Conservation (phyloP, 2,797 vertebrate species). For the Pseudocheirus occidentalis region DNA sequence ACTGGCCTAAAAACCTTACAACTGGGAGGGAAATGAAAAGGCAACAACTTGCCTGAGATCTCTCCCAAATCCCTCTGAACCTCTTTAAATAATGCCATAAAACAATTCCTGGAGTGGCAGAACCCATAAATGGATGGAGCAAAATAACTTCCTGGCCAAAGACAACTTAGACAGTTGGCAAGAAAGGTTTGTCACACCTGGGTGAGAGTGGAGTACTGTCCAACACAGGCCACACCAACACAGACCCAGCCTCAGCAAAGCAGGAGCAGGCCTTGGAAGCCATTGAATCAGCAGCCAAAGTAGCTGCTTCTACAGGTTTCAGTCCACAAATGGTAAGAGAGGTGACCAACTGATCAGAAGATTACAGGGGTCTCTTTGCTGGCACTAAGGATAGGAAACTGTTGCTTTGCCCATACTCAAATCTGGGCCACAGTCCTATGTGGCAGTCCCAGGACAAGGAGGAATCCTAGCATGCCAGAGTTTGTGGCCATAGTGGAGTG, state of each 20-base stretch:
- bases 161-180: neutral
- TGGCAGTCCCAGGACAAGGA: no score
- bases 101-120: neutral
- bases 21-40: constrained; percentile 1
- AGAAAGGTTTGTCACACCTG: neutral
- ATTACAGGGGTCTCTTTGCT: neutral
- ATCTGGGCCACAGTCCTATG: no score
- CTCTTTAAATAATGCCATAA: neutral
- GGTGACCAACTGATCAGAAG: neutral
- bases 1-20: constrained; percentile 37
- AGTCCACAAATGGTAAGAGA: neutral
- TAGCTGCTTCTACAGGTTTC: neutral
- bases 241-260: neutral
- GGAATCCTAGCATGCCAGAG: no score
- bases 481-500: no score
- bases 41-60: neutral
- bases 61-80: neutral
- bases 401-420: no score
- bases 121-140: neutral
- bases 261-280: neutral
- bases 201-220: neutral
- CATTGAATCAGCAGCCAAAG: neutral
- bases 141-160: neutral
- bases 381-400: neutral
- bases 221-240: neutral